Conservation (phyloP, 2,888 invertebrate genomes). For the Dendrolimus houi region DNA sequence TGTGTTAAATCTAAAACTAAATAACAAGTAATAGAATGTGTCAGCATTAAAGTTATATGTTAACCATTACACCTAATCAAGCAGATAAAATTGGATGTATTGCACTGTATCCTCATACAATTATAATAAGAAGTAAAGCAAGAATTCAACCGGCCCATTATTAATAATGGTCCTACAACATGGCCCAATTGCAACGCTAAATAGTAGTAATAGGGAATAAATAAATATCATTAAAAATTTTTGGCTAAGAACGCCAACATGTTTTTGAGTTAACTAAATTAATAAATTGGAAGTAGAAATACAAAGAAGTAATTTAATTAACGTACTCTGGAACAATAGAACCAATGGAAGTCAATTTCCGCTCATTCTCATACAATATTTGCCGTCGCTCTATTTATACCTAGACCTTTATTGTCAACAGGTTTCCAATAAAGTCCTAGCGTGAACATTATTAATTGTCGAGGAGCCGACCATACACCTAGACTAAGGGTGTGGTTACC, state of each 20-base stretch:
- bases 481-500: neutral
- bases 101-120: constrained; percentile 56
- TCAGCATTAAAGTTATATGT: no score
- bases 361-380: no score
- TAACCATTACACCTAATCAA: constrained; percentile 36
- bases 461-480: neutral
- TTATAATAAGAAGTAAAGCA: constrained; percentile 48
- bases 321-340: no score
- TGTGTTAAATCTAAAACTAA: no score
- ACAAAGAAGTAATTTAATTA: no score
- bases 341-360: no score
- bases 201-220: constrained; percentile 79
- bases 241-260: constrained; percentile 68
- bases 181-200: constrained; percentile 82
- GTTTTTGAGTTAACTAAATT: no score
- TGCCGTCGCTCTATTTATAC: no score
- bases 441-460: neutral
- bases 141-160: constrained; percentile 72
- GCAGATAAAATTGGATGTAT: constrained; percentile 57
- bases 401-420: neutral
- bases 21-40: no score
- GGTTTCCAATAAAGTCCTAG: neutral
- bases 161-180: constrained; percentile 73
- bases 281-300: no score
- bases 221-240: constrained; percentile 85